phyloP scores from a whole-genome alignment of 37 sponge, comb jelly and placozoan genomes.

The Beroe ovata region DNA sequence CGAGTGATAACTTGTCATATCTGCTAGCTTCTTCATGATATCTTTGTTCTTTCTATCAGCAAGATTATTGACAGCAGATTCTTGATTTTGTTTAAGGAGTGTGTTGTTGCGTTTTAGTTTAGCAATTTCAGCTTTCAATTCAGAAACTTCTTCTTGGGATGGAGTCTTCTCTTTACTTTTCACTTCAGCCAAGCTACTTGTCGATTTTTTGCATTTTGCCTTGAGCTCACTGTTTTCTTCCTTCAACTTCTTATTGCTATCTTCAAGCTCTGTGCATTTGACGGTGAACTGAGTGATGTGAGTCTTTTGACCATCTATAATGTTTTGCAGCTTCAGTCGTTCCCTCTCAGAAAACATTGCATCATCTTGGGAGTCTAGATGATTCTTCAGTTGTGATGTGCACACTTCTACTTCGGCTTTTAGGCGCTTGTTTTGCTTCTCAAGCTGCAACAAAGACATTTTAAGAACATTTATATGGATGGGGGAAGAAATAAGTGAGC shows the following conservation, averaged over 20 bases:
- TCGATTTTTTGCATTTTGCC: background rate
- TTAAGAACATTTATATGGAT: too few species aligned
- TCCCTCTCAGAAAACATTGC: background rate
- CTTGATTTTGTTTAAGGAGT: background rate
- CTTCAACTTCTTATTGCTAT: background rate
- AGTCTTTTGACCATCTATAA: background rate
- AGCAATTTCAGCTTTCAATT: slow-evolving; percentile 36
- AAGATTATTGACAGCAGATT: background rate
- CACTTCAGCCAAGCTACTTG: background rate
- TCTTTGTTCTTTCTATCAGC: slow-evolving; percentile 61
- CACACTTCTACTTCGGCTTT: background rate
- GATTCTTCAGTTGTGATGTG: background rate
- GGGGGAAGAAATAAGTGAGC: too few species aligned
- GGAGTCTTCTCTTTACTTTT: background rate
- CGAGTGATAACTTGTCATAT: background rate
- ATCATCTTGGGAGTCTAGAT: background rate
- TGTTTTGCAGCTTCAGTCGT: background rate
- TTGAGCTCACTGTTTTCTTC: background rate
- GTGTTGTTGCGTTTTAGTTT: slow-evolving; percentile 22
- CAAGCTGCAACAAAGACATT: slow-evolving; percentile 42
- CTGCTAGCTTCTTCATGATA: background rate
- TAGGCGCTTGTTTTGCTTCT: background rate
- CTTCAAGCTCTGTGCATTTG: background rate
- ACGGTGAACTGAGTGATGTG: slow-evolving; percentile 5
- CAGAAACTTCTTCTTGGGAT: background rate